Evolutionary conservation across 2,888 invertebrate genomes (phyloP).

Genomic region (Plebejus melissa): DNA sequence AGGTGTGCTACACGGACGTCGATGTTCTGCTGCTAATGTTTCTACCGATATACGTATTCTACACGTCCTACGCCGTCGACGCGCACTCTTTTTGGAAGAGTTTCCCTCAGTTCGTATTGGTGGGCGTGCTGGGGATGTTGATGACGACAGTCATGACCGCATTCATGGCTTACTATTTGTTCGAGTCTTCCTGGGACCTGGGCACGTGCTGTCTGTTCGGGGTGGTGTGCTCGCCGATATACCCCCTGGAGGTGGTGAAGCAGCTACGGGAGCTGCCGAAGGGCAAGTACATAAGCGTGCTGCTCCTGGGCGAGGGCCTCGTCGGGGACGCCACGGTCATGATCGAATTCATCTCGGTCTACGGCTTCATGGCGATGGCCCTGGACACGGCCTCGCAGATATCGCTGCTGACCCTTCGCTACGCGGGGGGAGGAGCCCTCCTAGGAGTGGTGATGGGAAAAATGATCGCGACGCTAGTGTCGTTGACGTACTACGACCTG

Average conservation of each 20-base stretch:
- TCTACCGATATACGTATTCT: slow-evolving; percentile 60
- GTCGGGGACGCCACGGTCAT: slow-evolving; percentile 65
- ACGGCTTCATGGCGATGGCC: slow-evolving; percentile 57
- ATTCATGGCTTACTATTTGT: slow-evolving; percentile 61
- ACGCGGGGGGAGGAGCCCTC: slow-evolving; percentile 59
- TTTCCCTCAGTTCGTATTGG: slow-evolving; percentile 60
- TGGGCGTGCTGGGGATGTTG: slow-evolving; percentile 58
- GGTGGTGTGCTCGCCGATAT: slow-evolving; percentile 62
- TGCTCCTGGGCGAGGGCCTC: slow-evolving; percentile 63
- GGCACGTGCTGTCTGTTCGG: slow-evolving; percentile 60
- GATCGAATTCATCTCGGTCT: slow-evolving; percentile 63
- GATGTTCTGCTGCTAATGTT: slow-evolving; percentile 54
- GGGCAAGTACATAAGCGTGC: slow-evolving; percentile 64
- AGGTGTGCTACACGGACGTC: slow-evolving; percentile 58
- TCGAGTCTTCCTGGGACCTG: slow-evolving; percentile 61
- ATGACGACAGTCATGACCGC: slow-evolving; percentile 57
- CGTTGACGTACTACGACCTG: slow-evolving; percentile 60
- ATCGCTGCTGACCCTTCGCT: slow-evolving; percentile 55
- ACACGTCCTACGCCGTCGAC: slow-evolving; percentile 63
- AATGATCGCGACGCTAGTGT: slow-evolving; percentile 52
- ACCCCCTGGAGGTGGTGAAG: slow-evolving; percentile 64
- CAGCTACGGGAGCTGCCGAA: slow-evolving; percentile 57
- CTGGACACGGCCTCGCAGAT: slow-evolving; percentile 54
- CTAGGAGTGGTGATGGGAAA: slow-evolving; percentile 63
- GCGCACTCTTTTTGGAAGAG: slow-evolving; percentile 65